phyloP scores from a whole-genome alignment of 30 jellyfish, hydroid and myxozoan species.

The Sanderia malayensis region DNA sequence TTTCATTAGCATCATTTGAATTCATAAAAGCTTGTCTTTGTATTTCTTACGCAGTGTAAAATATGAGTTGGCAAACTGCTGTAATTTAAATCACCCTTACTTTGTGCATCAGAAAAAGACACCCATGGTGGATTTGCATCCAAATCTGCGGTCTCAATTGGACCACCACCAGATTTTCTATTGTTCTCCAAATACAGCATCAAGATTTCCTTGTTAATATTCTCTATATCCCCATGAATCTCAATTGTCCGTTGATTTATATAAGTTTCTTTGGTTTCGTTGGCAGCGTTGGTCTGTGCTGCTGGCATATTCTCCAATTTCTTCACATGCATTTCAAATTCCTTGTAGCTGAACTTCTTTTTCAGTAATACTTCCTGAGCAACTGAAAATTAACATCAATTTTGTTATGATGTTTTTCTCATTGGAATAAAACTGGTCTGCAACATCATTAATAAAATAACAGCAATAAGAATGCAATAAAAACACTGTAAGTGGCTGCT shows the following conservation, averaged over 20 bases:
- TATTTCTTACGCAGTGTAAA: too few species aligned
- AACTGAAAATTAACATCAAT: constrained; percentile 5
- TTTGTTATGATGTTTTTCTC: too few species aligned
- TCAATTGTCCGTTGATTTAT: neutral
- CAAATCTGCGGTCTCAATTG: neutral
- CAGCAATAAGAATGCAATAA: too few species aligned
- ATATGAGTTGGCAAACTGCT: too few species aligned
- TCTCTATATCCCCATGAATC: neutral
- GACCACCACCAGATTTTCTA: neutral
- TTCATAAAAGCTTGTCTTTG: too few species aligned
- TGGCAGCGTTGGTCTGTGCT: neutral
- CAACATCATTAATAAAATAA: too few species aligned
- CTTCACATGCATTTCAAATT: neutral
- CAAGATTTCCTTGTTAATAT: neutral
- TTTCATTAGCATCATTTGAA: too few species aligned
- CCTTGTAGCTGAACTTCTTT: neutral
- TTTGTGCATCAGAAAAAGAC: neutral
- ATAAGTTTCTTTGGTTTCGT: neutral
- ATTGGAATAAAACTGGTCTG: too few species aligned
- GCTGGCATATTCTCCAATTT: neutral
- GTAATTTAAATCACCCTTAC: too few species aligned
- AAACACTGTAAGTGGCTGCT: too few species aligned
- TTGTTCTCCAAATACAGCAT: neutral
- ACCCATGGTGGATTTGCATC: neutral
- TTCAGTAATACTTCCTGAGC: neutral